phyloP scores from a whole-genome alignment of 2,113 vertebrate species.

The Calcarius ornatus region DNA sequence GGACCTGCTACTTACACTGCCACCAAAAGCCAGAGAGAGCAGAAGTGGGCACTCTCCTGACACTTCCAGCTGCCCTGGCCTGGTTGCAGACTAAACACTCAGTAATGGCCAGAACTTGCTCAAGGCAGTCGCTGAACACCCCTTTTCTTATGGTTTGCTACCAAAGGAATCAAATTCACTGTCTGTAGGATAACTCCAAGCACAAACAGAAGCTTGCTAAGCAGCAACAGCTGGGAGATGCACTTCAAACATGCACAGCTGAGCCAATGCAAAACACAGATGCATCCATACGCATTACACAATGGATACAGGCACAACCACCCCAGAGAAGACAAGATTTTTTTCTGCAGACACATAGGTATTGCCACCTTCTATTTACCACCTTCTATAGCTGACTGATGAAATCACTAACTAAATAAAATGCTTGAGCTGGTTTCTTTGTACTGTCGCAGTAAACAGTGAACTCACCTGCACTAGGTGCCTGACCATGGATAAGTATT shows the following conservation, averaged over 20 bases:
- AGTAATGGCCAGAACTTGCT: rapidly evolving
- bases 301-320: neutral
- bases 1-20: rapidly evolving
- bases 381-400: neutral
- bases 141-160: neutral
- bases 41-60: neutral
- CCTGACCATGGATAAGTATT: slow-evolving; percentile 94
- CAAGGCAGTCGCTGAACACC: neutral
- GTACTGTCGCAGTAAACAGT: neutral
- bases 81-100: neutral
- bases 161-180: neutral
- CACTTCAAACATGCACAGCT: neutral
- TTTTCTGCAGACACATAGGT: neutral
- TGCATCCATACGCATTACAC: rapidly evolving
- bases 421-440: neutral
- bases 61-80: neutral
- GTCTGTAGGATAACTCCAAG: neutral
- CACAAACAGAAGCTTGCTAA: neutral
- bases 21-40: neutral
- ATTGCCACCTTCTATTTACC: neutral
- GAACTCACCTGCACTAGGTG: slow-evolving; percentile 91
- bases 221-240: neutral
- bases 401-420: neutral
- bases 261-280: neutral
- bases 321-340: neutral